Percentiles rank a stretch among this genome's conserved stretches.
phyloP scores from a whole-genome alignment of 1,140 invertebrate species.

The Phymastichus coffea region DNA sequence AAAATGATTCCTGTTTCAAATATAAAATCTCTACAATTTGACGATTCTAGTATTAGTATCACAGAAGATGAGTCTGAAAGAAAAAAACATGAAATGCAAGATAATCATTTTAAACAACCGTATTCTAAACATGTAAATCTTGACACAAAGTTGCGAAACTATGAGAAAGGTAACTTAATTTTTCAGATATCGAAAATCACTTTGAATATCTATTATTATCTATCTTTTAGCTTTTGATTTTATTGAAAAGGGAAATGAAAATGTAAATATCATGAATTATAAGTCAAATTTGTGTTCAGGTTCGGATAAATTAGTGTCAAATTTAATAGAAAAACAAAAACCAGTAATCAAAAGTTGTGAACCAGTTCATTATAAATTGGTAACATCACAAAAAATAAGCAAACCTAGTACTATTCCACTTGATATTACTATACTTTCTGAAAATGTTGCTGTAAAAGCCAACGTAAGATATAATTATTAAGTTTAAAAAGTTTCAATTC shows the following conservation, averaged over 20 bases:
- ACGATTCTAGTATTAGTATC: slow-evolving; percentile 34
- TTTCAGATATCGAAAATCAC: not conserved
- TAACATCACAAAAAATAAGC: not conserved
- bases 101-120: not conserved
- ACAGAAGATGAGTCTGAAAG: slow-evolving; percentile 29
- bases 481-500: not conserved
- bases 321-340: not conserved
- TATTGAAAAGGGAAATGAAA: not conserved
- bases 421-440: not conserved
- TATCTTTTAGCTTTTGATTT: not conserved
- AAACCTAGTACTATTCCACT: not conserved
- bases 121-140: too few relatives aligned
- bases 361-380: not conserved
- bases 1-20: not conserved
- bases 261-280: not conserved
- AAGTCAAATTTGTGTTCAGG: too few relatives aligned
- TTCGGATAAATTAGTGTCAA: too few relatives aligned
- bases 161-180: not conserved
- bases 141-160: too few relatives aligned
- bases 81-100: not conserved
- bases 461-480: not conserved
- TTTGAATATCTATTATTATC: not conserved
- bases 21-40: not conserved
- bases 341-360: slow-evolving; percentile 13
- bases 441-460: not conserved